A percentile compares a stretch with the other conserved stretches of the same genome.
Evolutionary conservation across 2,888 invertebrate genomes (phyloP).

Genomic region (Anthophora plumipes): DNA sequence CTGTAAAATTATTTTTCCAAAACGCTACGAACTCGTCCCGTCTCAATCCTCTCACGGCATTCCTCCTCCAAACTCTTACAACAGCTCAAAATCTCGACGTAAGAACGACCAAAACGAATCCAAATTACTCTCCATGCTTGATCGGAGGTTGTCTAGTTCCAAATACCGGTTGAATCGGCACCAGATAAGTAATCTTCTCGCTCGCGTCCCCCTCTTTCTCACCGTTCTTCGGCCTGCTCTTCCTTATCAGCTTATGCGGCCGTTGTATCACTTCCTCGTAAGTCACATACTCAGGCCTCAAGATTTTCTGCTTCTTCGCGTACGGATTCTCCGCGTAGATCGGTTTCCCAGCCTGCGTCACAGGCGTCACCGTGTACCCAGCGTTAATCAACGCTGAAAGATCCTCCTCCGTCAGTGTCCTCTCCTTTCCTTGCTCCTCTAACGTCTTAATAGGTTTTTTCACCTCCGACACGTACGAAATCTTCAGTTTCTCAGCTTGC

Average conservation of each 20-base stretch:
- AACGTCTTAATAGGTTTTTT: constrained; percentile 82
- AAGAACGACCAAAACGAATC: constrained; percentile 5
- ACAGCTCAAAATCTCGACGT: no score
- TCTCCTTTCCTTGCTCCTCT: no score
- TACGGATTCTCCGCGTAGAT: constrained; percentile 76
- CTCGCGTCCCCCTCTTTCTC: constrained; percentile 70
- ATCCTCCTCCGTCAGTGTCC: constrained; percentile 81
- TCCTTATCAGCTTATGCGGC: constrained; percentile 76
- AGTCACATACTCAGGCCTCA: constrained; percentile 78
- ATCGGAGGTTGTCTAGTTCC: constrained; percentile 74
- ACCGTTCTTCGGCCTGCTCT: constrained; percentile 76
- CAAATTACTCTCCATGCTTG: constrained; percentile 55
- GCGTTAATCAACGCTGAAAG: constrained; percentile 80
- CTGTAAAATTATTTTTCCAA: no score
- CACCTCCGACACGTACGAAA: constrained; percentile 80
- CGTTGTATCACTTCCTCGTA: constrained; percentile 77
- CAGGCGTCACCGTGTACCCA: constrained; percentile 81
- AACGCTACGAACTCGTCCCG: no score
- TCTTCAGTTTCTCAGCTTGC: constrained; percentile 79
- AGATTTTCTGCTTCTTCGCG: constrained; percentile 77
- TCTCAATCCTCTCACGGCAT: no score
- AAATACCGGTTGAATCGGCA: constrained; percentile 79
- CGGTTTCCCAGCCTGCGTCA: constrained; percentile 75
- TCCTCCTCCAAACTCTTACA: no score
- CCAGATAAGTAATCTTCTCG: constrained; percentile 79